phyloP scores from a whole-genome alignment of 2,888 invertebrate species.

The Drosophila cognata region DNA sequence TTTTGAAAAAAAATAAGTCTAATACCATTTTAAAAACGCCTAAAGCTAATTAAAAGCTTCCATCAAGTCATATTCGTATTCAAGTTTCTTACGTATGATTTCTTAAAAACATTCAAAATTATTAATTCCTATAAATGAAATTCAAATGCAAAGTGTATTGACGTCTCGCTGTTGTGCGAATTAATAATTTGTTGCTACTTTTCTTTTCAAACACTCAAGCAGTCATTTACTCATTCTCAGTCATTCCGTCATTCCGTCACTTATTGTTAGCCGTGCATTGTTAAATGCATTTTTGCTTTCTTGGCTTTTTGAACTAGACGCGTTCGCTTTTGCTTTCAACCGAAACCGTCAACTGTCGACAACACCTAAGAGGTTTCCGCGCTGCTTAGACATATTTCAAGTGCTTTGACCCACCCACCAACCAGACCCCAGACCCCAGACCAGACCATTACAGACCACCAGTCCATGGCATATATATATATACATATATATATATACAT shows the following conservation, averaged over 20 bases:
- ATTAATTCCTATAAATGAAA: not conserved
- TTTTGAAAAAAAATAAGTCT: not conserved
- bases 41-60: not conserved
- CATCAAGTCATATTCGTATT: not conserved
- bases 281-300: constrained; percentile 48
- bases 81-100: not conserved
- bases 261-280: constrained; percentile 41
- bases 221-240: constrained; percentile 29
- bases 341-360: constrained; percentile 52
- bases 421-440: constrained; percentile 14
- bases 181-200: constrained; percentile 7
- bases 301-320: constrained; percentile 32
- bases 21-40: not conserved
- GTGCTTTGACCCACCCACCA: constrained; percentile 58
- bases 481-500: too few species aligned
- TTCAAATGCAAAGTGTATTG: constrained; percentile 11
- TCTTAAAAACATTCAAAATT: not conserved
- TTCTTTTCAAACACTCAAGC: constrained; percentile 22
- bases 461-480: not conserved
- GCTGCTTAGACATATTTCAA: constrained; percentile 48
- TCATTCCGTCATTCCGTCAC: constrained; percentile 21
- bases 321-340: constrained; percentile 50
- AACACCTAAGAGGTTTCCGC: constrained; percentile 63
- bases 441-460: not conserved
- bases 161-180: constrained; percentile 1